These are phyloP conservation scores for Salpingus planirostris DNA, from an alignment of 2,888 invertebrate species.

Conservation along the genomic window DNA sequence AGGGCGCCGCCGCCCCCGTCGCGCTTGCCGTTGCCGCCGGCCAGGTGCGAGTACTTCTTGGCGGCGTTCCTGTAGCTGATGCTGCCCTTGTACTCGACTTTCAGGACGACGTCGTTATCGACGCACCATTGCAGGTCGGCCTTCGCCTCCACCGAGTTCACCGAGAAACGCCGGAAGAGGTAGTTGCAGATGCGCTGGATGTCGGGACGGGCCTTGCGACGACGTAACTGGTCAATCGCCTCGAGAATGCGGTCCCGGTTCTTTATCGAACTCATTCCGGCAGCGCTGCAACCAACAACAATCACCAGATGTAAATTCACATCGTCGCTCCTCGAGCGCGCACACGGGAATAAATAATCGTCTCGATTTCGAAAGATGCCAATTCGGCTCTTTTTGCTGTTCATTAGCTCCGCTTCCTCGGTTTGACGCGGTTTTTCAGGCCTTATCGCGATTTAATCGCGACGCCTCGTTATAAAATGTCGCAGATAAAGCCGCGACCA, in stretches of 20 bases:
- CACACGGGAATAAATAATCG: too few relatives aligned
- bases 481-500: too few relatives aligned
- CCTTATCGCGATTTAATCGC: too few relatives aligned
- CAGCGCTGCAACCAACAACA: too few relatives aligned
- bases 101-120: slow-evolving; percentile 64
- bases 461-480: too few relatives aligned
- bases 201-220: slow-evolving; percentile 77
- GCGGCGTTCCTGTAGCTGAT: slow-evolving; percentile 77
- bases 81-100: slow-evolving; percentile 81
- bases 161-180: slow-evolving; percentile 64
- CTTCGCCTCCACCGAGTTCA: slow-evolving; percentile 59
- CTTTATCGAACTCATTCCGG: slow-evolving; percentile 47
- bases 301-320: too few relatives aligned
- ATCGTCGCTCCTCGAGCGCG: too few relatives aligned
- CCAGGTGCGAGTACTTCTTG: slow-evolving; percentile 45
- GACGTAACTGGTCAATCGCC: slow-evolving; percentile 75
- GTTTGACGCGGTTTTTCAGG: too few relatives aligned
- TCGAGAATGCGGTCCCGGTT: slow-evolving; percentile 70
- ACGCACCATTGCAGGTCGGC: slow-evolving; percentile 66
- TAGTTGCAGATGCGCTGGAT: slow-evolving; percentile 75
- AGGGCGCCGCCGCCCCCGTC: too few relatives aligned
- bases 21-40: slow-evolving; percentile 38
- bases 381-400: too few relatives aligned
- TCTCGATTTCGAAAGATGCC: slow-evolving; percentile 4
- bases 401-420: too few relatives aligned